Base-by-base conservation (phyloP, 2,888 invertebrate genomes). In the Diaphora mendica region DNA sequence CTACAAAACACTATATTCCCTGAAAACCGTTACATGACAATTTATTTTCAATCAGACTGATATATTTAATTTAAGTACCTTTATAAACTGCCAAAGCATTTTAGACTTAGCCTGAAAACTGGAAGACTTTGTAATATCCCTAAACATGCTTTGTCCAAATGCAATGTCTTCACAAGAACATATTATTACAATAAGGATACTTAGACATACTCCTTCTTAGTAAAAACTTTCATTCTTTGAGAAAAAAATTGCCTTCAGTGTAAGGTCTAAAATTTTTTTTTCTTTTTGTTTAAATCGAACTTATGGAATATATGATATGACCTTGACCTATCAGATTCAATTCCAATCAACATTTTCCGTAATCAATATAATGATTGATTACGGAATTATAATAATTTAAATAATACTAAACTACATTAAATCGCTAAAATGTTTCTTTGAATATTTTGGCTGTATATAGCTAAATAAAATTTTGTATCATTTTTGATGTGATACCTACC, bases 11-110 rank as follows among this genome's bases (percentile, higher is more conserved):
- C 42, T 64, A 17, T 64, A 35, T 35, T 73, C 79, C 81, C 76
- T 76, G 78, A 73, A 70, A 76, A 83, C 66, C 76, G 71, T 70
- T 78, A 77, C 83, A 83, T 85, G 86, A 85, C 83, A 86, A 83
- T 78, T 79, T 71, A 79, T 77, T 79, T 77, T 79, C 81, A 81
- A 83, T 82, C 85, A 87, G 88, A 90, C 94, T 94, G 94, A 94
- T 91, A 87, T 89, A 87, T 86, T 88, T 88, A 72, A 82, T 83
- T 70, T 89, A 88, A 89, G 91, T 93, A 93, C 92, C 91, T 93
- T 90, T 85, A n/a, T 87, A 87, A 89, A 92, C 92, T 93, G 91
- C 94, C 94, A 94, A 94, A 94, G 94, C 90, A 90, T 91, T 92
- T 91, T 93, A 93, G 92, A 89, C 84, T 86, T 91, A 90, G 82